Conservation (phyloP, 2,797 vertebrate genomes). For the Dipus sagitta region DNA sequence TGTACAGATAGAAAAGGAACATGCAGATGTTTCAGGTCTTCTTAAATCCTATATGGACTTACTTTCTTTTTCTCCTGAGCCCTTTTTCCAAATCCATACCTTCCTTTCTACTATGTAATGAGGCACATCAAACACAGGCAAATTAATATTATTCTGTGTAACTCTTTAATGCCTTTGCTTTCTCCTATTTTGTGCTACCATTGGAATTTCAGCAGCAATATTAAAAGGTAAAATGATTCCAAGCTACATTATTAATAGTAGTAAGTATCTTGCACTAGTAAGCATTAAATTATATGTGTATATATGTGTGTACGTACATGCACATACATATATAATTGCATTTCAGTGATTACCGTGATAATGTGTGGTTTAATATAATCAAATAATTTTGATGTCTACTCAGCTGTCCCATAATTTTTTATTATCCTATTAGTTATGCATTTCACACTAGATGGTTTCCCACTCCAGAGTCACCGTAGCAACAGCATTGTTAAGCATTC, state of each 20-base stretch:
- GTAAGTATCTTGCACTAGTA: slow-evolving; percentile 92
- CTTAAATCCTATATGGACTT: neutral
- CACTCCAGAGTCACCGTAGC: slow-evolving; percentile 22
- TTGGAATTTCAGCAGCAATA: slow-evolving; percentile 95
- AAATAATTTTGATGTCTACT: slow-evolving; percentile 60
- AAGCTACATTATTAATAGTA: slow-evolving; percentile 96
- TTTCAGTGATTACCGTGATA: slow-evolving; percentile 55
- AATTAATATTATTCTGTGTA: slow-evolving; percentile 73
- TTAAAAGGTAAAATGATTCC: slow-evolving; percentile 99
- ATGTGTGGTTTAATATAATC: slow-evolving; percentile 40
- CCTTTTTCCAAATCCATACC: slow-evolving; percentile 40
- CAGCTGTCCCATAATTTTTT: slow-evolving; percentile 46
- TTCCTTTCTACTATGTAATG: slow-evolving; percentile 51
- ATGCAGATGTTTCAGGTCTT: neutral
- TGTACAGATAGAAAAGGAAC: neutral
- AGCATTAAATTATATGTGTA: slow-evolving; percentile 50
- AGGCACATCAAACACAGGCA: slow-evolving; percentile 57
- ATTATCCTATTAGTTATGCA: slow-evolving; percentile 50
- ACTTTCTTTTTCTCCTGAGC: neutral
- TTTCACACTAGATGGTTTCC: slow-evolving; percentile 8
- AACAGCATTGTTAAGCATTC: neutral
- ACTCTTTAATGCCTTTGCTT: slow-evolving; percentile 87
- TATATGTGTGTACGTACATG: neutral
- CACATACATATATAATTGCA: slow-evolving; percentile 41
- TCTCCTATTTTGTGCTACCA: slow-evolving; percentile 84